Evolutionary conservation across 2,113 vertebrate species (phyloP), one percentile per base, ranked within the genome.

Genomic region (Phyllostomus discolor): DNA sequence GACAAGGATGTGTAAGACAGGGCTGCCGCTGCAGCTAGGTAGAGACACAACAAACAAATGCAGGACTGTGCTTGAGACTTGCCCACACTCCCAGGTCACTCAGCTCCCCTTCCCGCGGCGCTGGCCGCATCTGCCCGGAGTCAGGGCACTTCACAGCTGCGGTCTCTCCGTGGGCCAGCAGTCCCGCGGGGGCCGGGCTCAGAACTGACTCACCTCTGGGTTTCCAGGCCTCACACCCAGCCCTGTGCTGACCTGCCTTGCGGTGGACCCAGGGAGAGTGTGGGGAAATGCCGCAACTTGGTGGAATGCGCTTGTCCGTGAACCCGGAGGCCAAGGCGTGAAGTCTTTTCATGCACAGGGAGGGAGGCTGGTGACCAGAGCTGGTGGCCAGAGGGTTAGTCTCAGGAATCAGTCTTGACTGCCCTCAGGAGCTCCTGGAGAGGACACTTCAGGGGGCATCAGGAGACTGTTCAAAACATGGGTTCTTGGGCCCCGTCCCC

Each of bases 71-170:
- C 28, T 43, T 7, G 22, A 62, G n/a, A 54, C 72, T 7, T 28
- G 70, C 10, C 22, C 69, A 20, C 22, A 48, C 35, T 26, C 69
- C 69, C 33, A 10, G 73, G 33, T 48, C 17, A 28, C 16, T 64
- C 9, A 3, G 35, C 2, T 38, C 17, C 79, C 50, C n/a, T 57
- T 69, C 66, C 35, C 31, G 33, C 5, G 12, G 31, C 12, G 66
- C 38, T 82, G 11, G 6, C 17, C 0, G 0, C 7, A 12, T 70
- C 54, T 48, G 54, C 73, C 19, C 41, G 12, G 38, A 20, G 7
- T 5, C 54, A 62, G 84, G 43, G 22, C 5, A 17, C 41, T 33
- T 43, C 62, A 4, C 15, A 46, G 67, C 26, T 31, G 17, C 79
- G 38, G 14, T 81, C 15, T 50, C 59, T 54, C 79, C 14, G 0